Evolutionary conservation across 2,113 vertebrate species (phyloP).

Genomic region (Varanus komodoensis): DNA sequence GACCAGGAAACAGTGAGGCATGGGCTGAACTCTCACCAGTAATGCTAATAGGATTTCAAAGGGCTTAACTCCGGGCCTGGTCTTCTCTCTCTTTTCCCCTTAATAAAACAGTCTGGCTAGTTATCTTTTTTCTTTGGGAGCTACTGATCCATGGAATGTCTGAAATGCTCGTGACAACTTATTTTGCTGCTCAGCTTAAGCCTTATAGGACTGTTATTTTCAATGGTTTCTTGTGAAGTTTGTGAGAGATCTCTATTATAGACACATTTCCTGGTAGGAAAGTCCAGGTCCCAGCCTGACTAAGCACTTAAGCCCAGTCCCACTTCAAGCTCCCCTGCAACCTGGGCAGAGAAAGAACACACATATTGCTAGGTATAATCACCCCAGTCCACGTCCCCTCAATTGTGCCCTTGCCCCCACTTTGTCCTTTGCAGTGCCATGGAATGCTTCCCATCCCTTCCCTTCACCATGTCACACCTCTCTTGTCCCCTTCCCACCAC

Average conservation of each 20-base stretch:
- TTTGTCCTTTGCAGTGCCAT: too few species aligned
- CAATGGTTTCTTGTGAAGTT: background rate
- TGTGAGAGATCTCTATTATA: background rate
- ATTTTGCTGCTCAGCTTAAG: background rate
- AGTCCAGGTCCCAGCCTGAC: too few species aligned
- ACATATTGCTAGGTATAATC: too few species aligned
- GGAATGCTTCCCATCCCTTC: too few species aligned
- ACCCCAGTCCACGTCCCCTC: too few species aligned
- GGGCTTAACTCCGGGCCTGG: background rate
- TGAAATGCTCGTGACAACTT: constrained; percentile 5
- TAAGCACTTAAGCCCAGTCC: too few species aligned
- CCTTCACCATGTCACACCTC: too few species aligned
- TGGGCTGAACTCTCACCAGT: background rate
- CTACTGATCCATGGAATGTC: background rate
- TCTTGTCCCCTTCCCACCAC: too few species aligned
- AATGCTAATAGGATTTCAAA: background rate
- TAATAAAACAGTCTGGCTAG: background rate
- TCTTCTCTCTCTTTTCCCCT: background rate
- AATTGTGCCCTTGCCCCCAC: too few species aligned
- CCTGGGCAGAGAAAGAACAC: too few species aligned
- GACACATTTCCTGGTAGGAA: too few species aligned
- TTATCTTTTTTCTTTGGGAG: background rate
- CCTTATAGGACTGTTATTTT: background rate
- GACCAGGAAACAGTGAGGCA: background rate
- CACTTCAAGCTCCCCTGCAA: too few species aligned